Base-by-base conservation (phyloP, 2,888 invertebrate genomes). In the Pharmacophagus antenor region DNA sequence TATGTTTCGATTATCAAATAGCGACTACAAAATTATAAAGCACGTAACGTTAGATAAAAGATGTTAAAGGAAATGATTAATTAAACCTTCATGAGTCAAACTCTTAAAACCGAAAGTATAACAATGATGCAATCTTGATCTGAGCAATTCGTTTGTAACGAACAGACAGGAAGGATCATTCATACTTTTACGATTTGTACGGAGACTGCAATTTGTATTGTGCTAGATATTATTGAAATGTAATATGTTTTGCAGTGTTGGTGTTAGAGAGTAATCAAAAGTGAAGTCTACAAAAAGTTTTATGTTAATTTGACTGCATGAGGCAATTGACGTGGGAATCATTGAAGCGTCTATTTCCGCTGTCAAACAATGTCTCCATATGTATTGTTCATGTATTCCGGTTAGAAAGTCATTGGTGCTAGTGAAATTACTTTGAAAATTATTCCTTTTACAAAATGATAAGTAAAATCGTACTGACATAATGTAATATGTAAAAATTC, bases 101-200 rank as follows among this genome's bases (percentile, higher is more conserved):
- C n/a, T 23, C 12, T 44, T 7, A 27, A 50, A 50, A 20, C 52
- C 31, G 46, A 44, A 50, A 56, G 18, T 57, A 31, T 27, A 50
- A 65, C 31, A 56, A 48, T 51, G 54, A 53, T 55, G 48, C 52
- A 55, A 60, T 54, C 53, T 12, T 50, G 31, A 31, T 44, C 41
- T 27, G 21, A 54, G 21, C 58, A 58, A 50, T 57, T 25, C 50
- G 18, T 27, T 27, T 49, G 31, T 27, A 56, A 41, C 20, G 20
- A 49, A 42, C 58, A 51, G 41, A 42, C 58, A 51, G 41, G 31
- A 54, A 67, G 69, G 69, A 54, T 25, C 18, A 44, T 44, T 44
- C 17, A 42, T 42, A 42, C 4, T 17, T 44, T 5, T 18, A 44
- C 18, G 42, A 18, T 20, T 44, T 20, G n/a, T n/a, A 37, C 5